Evolutionary conservation across 2,113 vertebrate species (phyloP).

Genomic region (Menura novaehollandiae): DNA sequence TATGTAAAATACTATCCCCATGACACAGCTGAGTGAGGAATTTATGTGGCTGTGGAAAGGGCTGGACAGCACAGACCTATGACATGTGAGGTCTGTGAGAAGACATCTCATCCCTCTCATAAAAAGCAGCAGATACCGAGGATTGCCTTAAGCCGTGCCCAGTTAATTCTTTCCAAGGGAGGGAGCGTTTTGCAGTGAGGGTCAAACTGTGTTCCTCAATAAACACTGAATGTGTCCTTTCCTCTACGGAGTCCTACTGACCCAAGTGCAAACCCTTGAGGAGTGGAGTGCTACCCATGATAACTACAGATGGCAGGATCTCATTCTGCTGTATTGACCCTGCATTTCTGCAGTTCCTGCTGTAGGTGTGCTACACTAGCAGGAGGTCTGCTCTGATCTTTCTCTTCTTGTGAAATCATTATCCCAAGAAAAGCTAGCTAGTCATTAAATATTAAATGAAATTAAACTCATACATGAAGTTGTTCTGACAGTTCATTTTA

Average conservation of each 20-base stretch:
- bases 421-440: slow-evolving; percentile 29
- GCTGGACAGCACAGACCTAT: neutral
- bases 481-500: slow-evolving; percentile 23
- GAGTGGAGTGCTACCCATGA: neutral
- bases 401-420: slow-evolving; percentile 18
- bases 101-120: neutral
- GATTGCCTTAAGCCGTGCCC: neutral
- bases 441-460: slow-evolving; percentile 50
- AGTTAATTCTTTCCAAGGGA: neutral
- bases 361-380: neutral
- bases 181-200: neutral
- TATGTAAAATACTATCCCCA: neutral
- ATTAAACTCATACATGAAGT: slow-evolving; percentile 41
- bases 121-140: neutral
- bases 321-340: neutral
- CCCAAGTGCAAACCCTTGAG: neutral
- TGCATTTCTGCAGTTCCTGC: neutral
- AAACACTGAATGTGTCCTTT: neutral
- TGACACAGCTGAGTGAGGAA: neutral
- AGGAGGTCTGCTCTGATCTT: slow-evolving; percentile 50
- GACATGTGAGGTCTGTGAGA: neutral
- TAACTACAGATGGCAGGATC: neutral
- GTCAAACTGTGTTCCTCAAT: neutral
- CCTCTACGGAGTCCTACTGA: neutral
- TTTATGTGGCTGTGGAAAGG: neutral